A percentile compares a stretch with the other conserved stretches of the same genome.
Evolutionary conservation across 2,113 vertebrate species (phyloP).

Genomic region (Talpa occidentalis): DNA sequence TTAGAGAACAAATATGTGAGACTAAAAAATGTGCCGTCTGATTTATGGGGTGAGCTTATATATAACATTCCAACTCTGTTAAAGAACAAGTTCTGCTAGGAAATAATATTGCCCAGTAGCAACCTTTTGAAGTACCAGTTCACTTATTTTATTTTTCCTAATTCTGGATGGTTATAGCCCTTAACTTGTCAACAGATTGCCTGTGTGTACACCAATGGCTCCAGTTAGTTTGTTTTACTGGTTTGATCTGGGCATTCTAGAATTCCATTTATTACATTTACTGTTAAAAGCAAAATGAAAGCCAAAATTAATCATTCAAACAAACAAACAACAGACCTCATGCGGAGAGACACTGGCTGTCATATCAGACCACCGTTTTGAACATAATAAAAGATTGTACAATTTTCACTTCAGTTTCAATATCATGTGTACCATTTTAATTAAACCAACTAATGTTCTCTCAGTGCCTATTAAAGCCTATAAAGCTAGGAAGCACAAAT

Average conservation of each 20-base stretch:
- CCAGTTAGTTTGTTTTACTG: neutral
- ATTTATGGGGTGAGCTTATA: neutral
- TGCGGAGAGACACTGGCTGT: neutral
- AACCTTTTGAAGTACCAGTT: neutral
- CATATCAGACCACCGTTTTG: neutral
- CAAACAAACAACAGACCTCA: neutral
- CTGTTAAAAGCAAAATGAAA: neutral
- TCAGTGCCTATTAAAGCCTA: constrained; percentile 29
- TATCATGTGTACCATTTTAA: constrained; percentile 64
- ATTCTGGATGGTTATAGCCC: neutral
- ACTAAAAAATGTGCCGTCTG: neutral
- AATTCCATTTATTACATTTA: constrained; percentile 27
- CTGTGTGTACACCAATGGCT: neutral
- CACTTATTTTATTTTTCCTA: neutral
- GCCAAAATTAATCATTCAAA: neutral
- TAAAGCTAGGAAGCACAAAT: constrained; percentile 37
- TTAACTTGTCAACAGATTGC: neutral
- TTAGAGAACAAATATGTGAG: neutral
- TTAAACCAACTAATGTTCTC: constrained; percentile 56
- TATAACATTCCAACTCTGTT: neutral
- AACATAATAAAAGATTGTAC: neutral
- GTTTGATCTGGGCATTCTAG: neutral
- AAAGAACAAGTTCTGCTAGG: neutral
- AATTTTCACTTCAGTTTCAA: constrained; percentile 5
- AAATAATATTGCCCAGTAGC: neutral